Evolutionary conservation across 1,140 invertebrate species (phyloP).

Genomic region (Pseudobourletiella spinata): DNA sequence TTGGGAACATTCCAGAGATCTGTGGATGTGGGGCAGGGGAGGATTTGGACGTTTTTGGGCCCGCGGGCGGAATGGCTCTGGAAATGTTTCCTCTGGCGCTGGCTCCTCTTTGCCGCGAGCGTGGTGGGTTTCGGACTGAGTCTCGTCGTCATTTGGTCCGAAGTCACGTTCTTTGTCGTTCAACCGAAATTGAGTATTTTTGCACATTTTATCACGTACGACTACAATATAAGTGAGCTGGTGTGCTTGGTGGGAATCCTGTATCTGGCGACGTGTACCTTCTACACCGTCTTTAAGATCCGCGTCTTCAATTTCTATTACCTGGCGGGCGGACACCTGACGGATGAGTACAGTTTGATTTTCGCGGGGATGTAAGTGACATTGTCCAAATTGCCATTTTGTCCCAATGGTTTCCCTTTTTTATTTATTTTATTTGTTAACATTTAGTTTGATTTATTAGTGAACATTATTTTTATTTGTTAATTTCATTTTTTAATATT

Average conservation of each 20-base stretch:
- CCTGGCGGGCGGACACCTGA: conserved; percentile 91
- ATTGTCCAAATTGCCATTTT: too few species aligned
- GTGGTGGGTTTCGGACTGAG: conserved; percentile 47
- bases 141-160: conserved; percentile 91
- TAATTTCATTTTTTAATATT: too few species aligned
- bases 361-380: conserved; percentile 77
- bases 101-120: conserved; percentile 7
- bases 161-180: conserved; percentile 93
- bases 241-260: conserved; percentile 29
- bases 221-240: conserved; percentile 85
- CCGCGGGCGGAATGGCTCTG: conserved; percentile 14
- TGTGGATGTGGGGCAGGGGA: not conserved
- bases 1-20: conserved; percentile 7
- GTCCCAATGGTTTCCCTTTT: not conserved
- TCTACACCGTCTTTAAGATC: conserved; percentile 94
- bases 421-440: not conserved
- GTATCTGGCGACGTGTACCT: conserved; percentile 77
- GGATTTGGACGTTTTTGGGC: not conserved
- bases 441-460: not conserved
- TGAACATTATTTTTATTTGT: conserved; percentile 12
- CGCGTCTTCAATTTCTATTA: conserved; percentile 94
- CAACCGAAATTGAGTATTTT: conserved; percentile 87
- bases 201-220: conserved; percentile 77
- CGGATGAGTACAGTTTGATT: conserved; percentile 96
- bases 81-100: conserved; percentile 9